Evolutionary conservation across 2,888 invertebrate species (phyloP), one percentile per base, ranked within the genome.

Genomic region (Ophonus ardosiacus): DNA sequence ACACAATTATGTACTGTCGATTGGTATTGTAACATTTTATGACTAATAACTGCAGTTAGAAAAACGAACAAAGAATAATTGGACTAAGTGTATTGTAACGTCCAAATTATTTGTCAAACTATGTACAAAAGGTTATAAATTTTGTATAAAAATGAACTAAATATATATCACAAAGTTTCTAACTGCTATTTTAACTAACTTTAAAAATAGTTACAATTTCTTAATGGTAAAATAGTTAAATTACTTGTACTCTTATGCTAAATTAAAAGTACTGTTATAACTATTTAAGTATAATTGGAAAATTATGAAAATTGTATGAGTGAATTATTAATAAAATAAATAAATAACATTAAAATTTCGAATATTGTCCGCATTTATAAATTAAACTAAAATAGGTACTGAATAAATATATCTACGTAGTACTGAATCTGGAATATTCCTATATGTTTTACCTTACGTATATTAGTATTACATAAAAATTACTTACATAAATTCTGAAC

Each of bases 391-490:
- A 74, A 74, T 74, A 74, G 71, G 13, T 15, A 31, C 31, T 31
- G 71, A 74, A 43, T 74, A 80, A 80, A 56, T 80, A 61, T 31
- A 31, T 68, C 18, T 68, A 31, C 31, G 31, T 31, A 38, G 68
- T 68, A 68, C 68, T 68, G 68, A 68, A 68, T 68, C 38, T 68
- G 1, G 15, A 31, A 24, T 57, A 74, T 51, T 74, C 78, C 56
- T 24, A 57, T 80, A 61, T 80, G 31, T 38, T 59, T 80, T 24
- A 61, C 38, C 80, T 80, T 80, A 80, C 80, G 80, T 80, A 80
- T 80, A 80, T 80, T 80, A 61, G 31, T 15, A 80, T 74, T 80
- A 80, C 61, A 61, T 80, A 80, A 80, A 78, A 80, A 80, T 24
- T 61, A 80, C 59, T 80, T 59, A 80, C 61, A 78, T 74, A 57